phyloP scores from a whole-genome alignment of 2,888 invertebrate genomes.

The Caenorhabditis parvicauda region DNA sequence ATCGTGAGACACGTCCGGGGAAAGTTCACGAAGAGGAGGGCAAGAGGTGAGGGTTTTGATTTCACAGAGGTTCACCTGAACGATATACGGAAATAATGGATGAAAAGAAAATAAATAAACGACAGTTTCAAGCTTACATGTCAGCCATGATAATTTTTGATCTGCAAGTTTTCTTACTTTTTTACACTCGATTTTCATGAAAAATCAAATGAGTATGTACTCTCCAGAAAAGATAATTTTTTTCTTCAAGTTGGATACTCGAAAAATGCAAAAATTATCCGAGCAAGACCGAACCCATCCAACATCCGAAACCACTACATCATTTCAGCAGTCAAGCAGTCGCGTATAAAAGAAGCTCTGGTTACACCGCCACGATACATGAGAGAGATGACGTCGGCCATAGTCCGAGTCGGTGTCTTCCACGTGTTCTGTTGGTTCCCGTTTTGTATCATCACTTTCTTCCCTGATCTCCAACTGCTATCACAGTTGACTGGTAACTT shows the following conservation, averaged over 20 bases:
- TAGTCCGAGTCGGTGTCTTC: constrained; percentile 58
- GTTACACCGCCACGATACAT: constrained; percentile 59
- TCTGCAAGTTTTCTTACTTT: background rate
- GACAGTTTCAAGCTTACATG: too few relatives aligned
- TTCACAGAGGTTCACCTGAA: too few relatives aligned
- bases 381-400: constrained; percentile 59
- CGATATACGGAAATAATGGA: too few relatives aligned
- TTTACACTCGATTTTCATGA: too few relatives aligned
- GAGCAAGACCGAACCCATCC: background rate
- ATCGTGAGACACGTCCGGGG: constrained; percentile 57
- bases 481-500: constrained; percentile 36
- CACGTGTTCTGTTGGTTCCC: constrained; percentile 60
- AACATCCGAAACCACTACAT: background rate
- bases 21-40: constrained; percentile 57
- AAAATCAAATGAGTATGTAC: too few relatives aligned
- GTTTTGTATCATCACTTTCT: constrained; percentile 44
- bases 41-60: constrained; percentile 50
- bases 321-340: constrained; percentile 33
- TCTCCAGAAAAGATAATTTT: too few relatives aligned
- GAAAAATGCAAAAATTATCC: too few relatives aligned
- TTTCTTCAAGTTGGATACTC: background rate
- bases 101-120: too few relatives aligned
- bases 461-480: constrained; percentile 31
- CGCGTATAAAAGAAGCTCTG: constrained; percentile 39
- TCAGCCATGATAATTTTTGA: background rate